Base-by-base conservation (phyloP, 2,797 vertebrate genomes). In the Phylloscopus collybita region DNA sequence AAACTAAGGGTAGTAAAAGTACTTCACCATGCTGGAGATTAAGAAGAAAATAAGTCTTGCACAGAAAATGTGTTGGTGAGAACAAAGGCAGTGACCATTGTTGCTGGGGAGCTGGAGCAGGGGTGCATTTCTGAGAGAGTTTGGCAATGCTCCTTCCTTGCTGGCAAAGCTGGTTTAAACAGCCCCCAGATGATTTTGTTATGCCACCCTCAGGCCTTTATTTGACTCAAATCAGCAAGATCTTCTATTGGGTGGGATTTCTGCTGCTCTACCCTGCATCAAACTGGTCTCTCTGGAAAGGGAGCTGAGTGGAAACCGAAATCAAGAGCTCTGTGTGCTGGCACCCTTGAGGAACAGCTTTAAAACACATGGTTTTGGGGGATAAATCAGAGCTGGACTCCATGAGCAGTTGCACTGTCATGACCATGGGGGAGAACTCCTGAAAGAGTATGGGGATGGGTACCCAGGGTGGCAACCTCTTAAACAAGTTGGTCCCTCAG, bases 21-120 rank as follows among this genome's bases (percentile, higher is more conserved):
- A 79, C 49, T 74, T 53, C 12, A 93, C 53, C 67, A 74, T 81
- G 59, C 40, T 95, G 86, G 74, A 91, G 71, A 82, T 16, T 38
- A 1, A 82, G 80, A 90, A 81, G 83, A 92, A 94, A 95, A 80
- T 74, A 72, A 88, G 53, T 65, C 86, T 87, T 85, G 78, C 25
- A 45, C 27, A 70, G 60, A 86, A 92, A 94, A 89, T 25, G 32
- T 7, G 1, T 22, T 82, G 67, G 54, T 44, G 26, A 75, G 80
- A 76, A 73, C 88, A 87, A 92, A 87, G 67, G 13, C 32, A 54
- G 57, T 1, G 0, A n/a, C 86, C 18, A 22, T 47, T 86, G n/a
- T 70, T 26, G 0, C 73, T 70, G 59, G 62, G 73, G 82, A 86
- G 32, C 17, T 57, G 84, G 60, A 93, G 50, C 14, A 29, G n/a